These are phyloP conservation scores for Athene noctua DNA, from an alignment of 2,113 vertebrate genomes.

Conservation along the genomic window DNA sequence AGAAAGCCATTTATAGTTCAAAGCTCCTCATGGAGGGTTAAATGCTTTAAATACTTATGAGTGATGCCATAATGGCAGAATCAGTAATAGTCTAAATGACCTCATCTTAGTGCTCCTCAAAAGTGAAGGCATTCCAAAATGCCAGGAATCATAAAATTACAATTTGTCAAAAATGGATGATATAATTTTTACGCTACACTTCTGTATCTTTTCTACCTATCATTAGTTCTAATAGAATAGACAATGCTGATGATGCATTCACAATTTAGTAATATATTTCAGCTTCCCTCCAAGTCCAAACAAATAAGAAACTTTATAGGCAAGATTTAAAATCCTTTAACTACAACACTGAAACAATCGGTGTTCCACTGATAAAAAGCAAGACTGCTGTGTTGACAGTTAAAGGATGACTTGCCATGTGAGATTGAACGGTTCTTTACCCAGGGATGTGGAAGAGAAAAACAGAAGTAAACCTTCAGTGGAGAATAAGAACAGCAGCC, in stretches of 20 bases:
- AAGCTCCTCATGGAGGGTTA: conserved; percentile 48
- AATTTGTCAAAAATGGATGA: conserved; percentile 32
- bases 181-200: background rate
- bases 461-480: background rate
- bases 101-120: conserved; percentile 9
- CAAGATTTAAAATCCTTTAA: conserved; percentile 19
- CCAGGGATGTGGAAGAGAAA: background rate
- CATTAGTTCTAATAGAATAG: conserved; percentile 48
- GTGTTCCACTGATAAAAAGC: background rate
- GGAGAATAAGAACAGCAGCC: background rate
- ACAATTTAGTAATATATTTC: background rate
- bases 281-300: background rate
- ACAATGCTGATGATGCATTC: background rate
- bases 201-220: conserved; percentile 3
- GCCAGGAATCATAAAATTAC: background rate
- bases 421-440: background rate
- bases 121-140: conserved; percentile 31
- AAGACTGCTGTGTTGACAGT: background rate
- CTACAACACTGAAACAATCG: background rate
- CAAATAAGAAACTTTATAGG: conserved; percentile 1
- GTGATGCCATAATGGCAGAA: conserved; percentile 19
- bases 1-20: conserved; percentile 58
- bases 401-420: background rate
- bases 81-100: conserved; percentile 46
- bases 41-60: conserved; percentile 53